These are phyloP conservation scores for Sepioteuthis lessoniana DNA, from an alignment of 2,888 invertebrate species.

Conservation along the genomic window DNA sequence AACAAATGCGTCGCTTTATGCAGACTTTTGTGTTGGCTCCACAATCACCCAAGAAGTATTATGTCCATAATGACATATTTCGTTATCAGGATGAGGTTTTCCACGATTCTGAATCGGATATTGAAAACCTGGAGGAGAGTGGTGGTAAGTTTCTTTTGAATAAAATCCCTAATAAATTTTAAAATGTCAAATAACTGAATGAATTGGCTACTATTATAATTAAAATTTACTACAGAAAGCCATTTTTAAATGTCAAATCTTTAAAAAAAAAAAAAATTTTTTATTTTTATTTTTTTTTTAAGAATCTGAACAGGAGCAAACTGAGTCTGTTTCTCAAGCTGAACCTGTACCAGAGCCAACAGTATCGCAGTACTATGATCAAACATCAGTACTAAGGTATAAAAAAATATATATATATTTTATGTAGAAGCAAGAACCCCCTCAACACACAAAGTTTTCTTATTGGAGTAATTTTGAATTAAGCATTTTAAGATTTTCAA, in stretches of 20 bases:
- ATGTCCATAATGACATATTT: conserved; percentile 99
- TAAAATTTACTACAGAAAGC: not conserved
- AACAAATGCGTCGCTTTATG: conserved; percentile 97
- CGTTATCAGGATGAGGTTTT: conserved; percentile 91
- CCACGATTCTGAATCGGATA: conserved; percentile 79
- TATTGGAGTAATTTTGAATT: not conserved
- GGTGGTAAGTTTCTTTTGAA: conserved; percentile 51
- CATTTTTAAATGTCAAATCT: not conserved
- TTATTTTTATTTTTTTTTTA: conserved; percentile 44
- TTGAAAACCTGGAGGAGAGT: conserved; percentile 59
- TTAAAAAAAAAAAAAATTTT: not conserved
- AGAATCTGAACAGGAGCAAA: conserved; percentile 65
- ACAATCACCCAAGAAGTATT: conserved; percentile 97
- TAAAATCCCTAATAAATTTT: too few relatives aligned
- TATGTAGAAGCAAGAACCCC: too few relatives aligned
- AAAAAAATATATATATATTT: too few relatives aligned
- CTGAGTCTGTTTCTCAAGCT: conserved; percentile 57
- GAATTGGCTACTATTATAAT: not conserved
- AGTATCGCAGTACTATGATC: conserved; percentile 59
- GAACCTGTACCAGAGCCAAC: conserved; percentile 56
- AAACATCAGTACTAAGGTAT: conserved; percentile 60
- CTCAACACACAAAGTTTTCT: not conserved
- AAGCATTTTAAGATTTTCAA: not conserved
- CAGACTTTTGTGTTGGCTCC: conserved; percentile 96
- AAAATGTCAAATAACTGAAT: too few relatives aligned